phyloP scores from a whole-genome alignment of 2,888 invertebrate genomes.

The Caenorhabditis japonica region DNA sequence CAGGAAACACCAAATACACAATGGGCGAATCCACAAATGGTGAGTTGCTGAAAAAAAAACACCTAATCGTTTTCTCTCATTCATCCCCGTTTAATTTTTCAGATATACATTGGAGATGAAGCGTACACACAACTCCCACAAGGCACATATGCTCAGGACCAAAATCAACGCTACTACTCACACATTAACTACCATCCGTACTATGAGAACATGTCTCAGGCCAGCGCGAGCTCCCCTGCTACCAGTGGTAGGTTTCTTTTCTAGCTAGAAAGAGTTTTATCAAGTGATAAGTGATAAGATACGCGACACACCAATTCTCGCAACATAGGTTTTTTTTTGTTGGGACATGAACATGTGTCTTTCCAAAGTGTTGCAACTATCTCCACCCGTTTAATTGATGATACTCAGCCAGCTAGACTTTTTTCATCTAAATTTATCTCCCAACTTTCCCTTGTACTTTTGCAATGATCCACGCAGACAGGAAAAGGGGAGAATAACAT shows the following conservation, averaged over 20 bases:
- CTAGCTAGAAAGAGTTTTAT: conserved; percentile 21
- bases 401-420: not conserved
- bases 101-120: conserved; percentile 27
- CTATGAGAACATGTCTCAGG: conserved; percentile 20
- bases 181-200: conserved; percentile 29
- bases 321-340: conserved; percentile 23
- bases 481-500: too few relatives aligned
- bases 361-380: conserved; percentile 35
- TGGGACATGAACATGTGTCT: conserved; percentile 36
- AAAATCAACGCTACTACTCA: conserved; percentile 19
- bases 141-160: conserved; percentile 1
- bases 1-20: too few relatives aligned
- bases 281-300: conserved; percentile 33
- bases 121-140: conserved; percentile 1
- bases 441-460: too few relatives aligned
- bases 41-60: too few relatives aligned
- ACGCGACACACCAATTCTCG: too few relatives aligned
- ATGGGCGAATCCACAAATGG: too few relatives aligned
- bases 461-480: too few relatives aligned
- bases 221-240: conserved; percentile 31
- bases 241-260: conserved; percentile 26
- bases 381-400: conserved; percentile 40
- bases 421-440: too few relatives aligned
- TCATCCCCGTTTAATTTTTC: conserved; percentile 13
- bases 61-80: too few relatives aligned